Base-by-base conservation (phyloP, 2,113 vertebrate species). In the Potamarius usumacintae region DNA sequence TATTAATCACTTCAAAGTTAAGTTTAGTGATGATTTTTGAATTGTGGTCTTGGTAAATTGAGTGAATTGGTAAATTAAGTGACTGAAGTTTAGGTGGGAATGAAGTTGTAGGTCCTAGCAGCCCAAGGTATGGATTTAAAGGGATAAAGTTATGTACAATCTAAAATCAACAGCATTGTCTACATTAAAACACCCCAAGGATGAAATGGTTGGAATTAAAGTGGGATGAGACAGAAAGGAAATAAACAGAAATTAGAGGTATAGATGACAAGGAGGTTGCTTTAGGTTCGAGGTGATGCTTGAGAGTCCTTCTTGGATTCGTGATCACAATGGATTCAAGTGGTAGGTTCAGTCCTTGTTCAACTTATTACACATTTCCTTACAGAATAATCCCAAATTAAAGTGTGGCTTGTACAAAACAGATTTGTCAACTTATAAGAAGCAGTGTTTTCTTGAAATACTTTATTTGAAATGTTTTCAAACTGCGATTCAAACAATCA, bases 171-270 rank as follows among this genome's bases (percentile, higher is more conserved):
- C 30, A 42, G 42, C 22, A 22, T 11, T 74, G 7, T 48, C 34
- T 50, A 48, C 10, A 52, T 4, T 52, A 52, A 77, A 12, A 52
- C 30, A 48, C 50, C 50, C 15, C 22, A 78, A 53, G 7, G 25
- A n/a, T 63, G 69, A 86, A 76, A 85, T 78, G 69, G 48, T 85
- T 79, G 63, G 67, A 86, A 86, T 60, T 74, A 88, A 86, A 78
- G 71, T 82, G 25, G 27, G 25, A 78, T 53, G 42, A 79, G 5
- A 52, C 48, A 76, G 18, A 50, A 76, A 50, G 18, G 48, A 34
- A 85, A 60, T 85, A 42, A 85, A 60, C 2, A 6, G 25, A 27
- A 78, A 65, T 3, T 50, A 0, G 15, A 18, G 42, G 42, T 48
- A 62, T 18, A 27, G 30, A 50, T 48, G 30, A 42, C 22, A 60